Percentiles rank a stretch among this genome's conserved stretches.
Evolutionary conservation across 2,888 invertebrate species (phyloP).

Genomic region (Neoaliturus tenellus): DNA sequence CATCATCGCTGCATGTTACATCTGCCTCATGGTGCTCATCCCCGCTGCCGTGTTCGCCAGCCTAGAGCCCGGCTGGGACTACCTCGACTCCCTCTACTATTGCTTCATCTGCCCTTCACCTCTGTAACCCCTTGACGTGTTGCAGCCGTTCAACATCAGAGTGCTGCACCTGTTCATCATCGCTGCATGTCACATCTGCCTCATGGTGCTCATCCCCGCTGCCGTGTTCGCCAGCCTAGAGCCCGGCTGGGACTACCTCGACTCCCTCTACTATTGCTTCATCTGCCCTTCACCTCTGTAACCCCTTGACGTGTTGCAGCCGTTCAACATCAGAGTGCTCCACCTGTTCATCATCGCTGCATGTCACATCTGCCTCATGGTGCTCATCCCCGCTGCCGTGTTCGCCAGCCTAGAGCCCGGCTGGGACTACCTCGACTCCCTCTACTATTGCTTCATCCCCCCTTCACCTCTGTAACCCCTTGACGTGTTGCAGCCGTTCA

Average conservation of each 20-base stretch:
- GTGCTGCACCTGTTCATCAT: constrained; percentile 85
- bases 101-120: constrained; percentile 94
- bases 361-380: constrained; percentile 74
- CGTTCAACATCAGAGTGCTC: constrained; percentile 85
- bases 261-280: constrained; percentile 94
- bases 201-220: constrained; percentile 85
- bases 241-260: constrained; percentile 89
- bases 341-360: constrained; percentile 81
- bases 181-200: constrained; percentile 70
- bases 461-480: too few relatives aligned
- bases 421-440: constrained; percentile 91
- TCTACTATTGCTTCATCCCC: constrained; percentile 95
- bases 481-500: constrained; percentile 75
- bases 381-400: constrained; percentile 84
- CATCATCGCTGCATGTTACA: constrained; percentile 75
- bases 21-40: constrained; percentile 78
- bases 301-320: constrained; percentile 67
- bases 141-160: constrained; percentile 81
- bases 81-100: constrained; percentile 92
- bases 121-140: background rate
- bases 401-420: constrained; percentile 86
- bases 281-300: too few relatives aligned
- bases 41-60: constrained; percentile 85
- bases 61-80: constrained; percentile 89
- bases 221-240: constrained; percentile 84